Evolutionary conservation across 1,140 invertebrate genomes (phyloP), one percentile per base, ranked within the genome.

Genomic region (Pogonomyrmex barbatus): DNA sequence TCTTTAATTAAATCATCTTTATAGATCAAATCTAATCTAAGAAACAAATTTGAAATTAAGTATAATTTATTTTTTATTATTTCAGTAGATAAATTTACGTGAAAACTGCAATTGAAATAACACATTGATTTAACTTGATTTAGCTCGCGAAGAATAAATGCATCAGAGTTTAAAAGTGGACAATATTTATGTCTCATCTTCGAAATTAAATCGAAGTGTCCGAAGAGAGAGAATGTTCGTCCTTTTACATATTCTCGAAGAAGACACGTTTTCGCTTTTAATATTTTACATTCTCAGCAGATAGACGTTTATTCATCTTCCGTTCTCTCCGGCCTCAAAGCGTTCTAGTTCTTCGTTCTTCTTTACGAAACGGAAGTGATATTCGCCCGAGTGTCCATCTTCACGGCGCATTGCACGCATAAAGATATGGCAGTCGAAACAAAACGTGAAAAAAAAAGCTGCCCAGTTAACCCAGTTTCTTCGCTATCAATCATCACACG

Each of bases 401-500:
- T 24, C 54, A 45, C 54, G 54, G 42, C n/a, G 67, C 39, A 39
- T 73, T 60, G 54, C 68, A 60, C 42, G 54, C 33, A 45, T 33
- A 17, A 83, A 83, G 54, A 84, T 47, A 65, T 33, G 45, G 39
- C 67, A 47, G 71, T 36, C 30, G 87, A 82, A 82, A 86, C 56
- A 75, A 86, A 62, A 65, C 12, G 39, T 10, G 45, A 85, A 47
- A 62, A 88, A 82, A 86, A 87, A 54, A 70, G n/a, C 17, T 17
- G 56, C 63, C 83, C 24, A 24, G 85, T 83, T 88, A 88, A 88
- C 83, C 87, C 42, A 86, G 87, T 86, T 86, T 67, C 83, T 81
- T 86, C 67, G 87, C 84, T 82, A 88, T 88, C 87, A 82, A 88
- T 88, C 87, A 86, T 88, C 84, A 71, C 33, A 42, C 63, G 65